Percentiles rank a stretch among this genome's conserved stretches.
phyloP scores from a whole-genome alignment of 1,140 invertebrate species.

The Ceratitis capitata region DNA sequence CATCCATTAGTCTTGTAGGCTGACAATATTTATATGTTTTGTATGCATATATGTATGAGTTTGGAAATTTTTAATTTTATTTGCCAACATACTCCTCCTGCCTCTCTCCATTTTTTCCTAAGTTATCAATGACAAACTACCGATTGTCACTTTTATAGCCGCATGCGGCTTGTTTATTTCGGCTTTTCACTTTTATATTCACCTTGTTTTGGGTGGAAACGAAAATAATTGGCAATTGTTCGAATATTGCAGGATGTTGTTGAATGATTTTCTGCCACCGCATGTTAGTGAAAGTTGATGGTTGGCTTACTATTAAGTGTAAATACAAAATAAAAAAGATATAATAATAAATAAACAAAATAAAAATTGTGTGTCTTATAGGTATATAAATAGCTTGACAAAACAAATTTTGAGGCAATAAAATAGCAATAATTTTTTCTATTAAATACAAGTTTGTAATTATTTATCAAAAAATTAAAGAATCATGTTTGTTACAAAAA shows the following conservation, averaged over 20 bases:
- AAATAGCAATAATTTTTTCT: too few relatives aligned
- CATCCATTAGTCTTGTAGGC: too few relatives aligned
- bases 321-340: background rate
- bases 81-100: background rate
- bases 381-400: too few relatives aligned
- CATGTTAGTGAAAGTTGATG: background rate
- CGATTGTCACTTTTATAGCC: background rate
- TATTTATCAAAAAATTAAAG: too few relatives aligned
- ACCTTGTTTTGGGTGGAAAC: background rate
- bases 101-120: background rate
- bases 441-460: too few relatives aligned
- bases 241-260: constrained; percentile 24
- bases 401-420: too few relatives aligned
- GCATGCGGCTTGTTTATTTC: background rate
- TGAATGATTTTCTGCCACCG: background rate
- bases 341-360: background rate
- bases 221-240: constrained; percentile 30
- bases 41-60: too few relatives aligned
- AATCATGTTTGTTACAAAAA: too few relatives aligned
- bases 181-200: background rate
- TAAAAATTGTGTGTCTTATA: too few relatives aligned
- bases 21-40: too few relatives aligned
- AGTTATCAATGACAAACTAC: background rate
- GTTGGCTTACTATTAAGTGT: background rate
- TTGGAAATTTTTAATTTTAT: background rate